Conservation (phyloP, 2,888 invertebrate species). For the Lasioglossum leucozonium region DNA sequence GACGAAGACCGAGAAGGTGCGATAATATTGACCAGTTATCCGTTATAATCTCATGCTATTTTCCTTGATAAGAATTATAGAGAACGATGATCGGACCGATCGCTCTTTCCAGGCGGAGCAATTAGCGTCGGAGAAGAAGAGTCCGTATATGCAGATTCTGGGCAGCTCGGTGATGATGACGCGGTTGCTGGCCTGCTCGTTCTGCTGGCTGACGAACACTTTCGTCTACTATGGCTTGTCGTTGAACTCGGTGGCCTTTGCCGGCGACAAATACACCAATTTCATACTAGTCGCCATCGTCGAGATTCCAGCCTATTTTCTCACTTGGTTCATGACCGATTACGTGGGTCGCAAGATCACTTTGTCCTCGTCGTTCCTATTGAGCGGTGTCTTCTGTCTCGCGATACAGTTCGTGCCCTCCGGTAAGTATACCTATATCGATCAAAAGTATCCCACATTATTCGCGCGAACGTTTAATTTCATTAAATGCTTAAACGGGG, state of each 20-base stretch:
- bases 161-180: constrained; percentile 86
- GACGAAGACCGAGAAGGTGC: constrained; percentile 59
- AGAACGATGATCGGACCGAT: background rate
- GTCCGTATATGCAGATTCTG: constrained; percentile 84
- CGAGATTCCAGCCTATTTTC: constrained; percentile 90
- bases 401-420: constrained; percentile 87
- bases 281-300: constrained; percentile 89
- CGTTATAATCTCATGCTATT: background rate
- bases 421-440: constrained; percentile 82
- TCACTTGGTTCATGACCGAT: constrained; percentile 88
- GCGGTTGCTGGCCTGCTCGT: constrained; percentile 88
- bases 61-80: background rate
- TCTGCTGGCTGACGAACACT: constrained; percentile 92
- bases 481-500: background rate
- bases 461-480: background rate
- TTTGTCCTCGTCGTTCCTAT: constrained; percentile 87
- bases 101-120: constrained; percentile 49
- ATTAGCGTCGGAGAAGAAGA: constrained; percentile 42
- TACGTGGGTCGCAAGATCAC: constrained; percentile 85
- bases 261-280: constrained; percentile 91
- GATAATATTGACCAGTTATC: background rate
- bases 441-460: background rate
- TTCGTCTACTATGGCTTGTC: constrained; percentile 93
- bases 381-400: constrained; percentile 88
- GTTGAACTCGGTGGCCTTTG: constrained; percentile 90